phyloP scores from a whole-genome alignment of 2,797 vertebrate species.

The Myotis vivesi region DNA sequence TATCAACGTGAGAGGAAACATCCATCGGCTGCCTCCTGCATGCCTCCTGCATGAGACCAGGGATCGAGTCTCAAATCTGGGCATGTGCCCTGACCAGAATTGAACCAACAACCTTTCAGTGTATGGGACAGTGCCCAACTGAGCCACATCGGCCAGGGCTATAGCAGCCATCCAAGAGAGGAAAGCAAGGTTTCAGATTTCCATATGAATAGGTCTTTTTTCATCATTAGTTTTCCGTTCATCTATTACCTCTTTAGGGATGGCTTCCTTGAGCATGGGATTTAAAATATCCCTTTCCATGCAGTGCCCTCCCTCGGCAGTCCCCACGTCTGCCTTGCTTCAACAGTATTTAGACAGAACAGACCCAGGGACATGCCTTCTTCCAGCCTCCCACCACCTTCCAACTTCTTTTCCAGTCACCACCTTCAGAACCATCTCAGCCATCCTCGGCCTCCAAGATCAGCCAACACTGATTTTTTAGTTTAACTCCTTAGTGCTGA shows the following conservation, averaged over 20 bases:
- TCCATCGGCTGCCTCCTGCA: background rate
- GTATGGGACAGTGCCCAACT: background rate
- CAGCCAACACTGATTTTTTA: background rate
- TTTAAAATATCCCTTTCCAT: background rate
- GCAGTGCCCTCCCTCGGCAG: background rate
- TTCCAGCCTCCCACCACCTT: background rate
- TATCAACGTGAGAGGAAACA: background rate
- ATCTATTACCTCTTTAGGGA: background rate
- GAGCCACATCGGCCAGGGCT: background rate
- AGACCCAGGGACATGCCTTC: background rate
- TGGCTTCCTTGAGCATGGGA: background rate
- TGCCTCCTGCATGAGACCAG: no score
- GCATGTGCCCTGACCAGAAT: background rate
- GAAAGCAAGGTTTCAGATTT: background rate
- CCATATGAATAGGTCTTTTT: background rate
- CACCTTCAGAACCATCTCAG: background rate
- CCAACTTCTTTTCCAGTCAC: background rate
- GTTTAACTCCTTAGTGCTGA: background rate
- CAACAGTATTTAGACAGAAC: background rate
- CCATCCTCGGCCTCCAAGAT: background rate
- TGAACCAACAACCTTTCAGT: background rate
- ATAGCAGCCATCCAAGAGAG: background rate
- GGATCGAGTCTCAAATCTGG: background rate
- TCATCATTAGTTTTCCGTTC: background rate
- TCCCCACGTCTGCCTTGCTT: background rate